phyloP scores from a whole-genome alignment of 2,113 vertebrate species.

The Pongo pygmaeus region DNA sequence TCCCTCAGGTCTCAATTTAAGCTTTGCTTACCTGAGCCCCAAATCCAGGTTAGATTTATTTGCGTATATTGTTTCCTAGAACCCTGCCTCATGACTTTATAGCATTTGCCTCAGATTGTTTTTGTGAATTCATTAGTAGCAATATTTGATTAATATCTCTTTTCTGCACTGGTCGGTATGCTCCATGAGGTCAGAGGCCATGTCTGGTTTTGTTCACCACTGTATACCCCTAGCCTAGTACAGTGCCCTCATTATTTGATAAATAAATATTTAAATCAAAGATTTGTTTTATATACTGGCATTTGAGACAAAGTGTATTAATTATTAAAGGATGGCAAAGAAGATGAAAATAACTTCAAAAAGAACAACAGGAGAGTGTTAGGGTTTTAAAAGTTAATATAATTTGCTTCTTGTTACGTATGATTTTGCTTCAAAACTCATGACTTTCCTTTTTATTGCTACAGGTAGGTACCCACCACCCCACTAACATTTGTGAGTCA shows the following conservation, averaged over 20 bases:
- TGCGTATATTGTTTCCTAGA: neutral
- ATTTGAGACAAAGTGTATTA: neutral
- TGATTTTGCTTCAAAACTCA: neutral
- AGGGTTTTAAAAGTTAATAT: neutral
- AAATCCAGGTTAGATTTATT: neutral
- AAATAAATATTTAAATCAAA: neutral
- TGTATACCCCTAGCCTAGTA: rapidly evolving
- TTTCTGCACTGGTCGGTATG: neutral
- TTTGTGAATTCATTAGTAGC: neutral
- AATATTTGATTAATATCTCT: neutral
- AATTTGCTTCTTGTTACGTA: neutral
- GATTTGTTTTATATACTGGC: neutral
- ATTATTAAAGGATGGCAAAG: neutral
- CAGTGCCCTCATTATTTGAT: neutral
- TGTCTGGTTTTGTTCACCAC: neutral
- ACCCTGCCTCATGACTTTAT: neutral
- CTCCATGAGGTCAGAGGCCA: neutral
- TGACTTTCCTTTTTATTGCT: neutral
- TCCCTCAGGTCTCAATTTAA: neutral
- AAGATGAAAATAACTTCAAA: neutral
- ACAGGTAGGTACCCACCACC: neutral
- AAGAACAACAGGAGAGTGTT: neutral
- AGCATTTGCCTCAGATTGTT: neutral
- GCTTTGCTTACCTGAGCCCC: neutral
- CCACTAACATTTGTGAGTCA: neutral